Evolutionary conservation across 2,113 vertebrate genomes (phyloP).

Genomic region (Pelusios castaneus): DNA sequence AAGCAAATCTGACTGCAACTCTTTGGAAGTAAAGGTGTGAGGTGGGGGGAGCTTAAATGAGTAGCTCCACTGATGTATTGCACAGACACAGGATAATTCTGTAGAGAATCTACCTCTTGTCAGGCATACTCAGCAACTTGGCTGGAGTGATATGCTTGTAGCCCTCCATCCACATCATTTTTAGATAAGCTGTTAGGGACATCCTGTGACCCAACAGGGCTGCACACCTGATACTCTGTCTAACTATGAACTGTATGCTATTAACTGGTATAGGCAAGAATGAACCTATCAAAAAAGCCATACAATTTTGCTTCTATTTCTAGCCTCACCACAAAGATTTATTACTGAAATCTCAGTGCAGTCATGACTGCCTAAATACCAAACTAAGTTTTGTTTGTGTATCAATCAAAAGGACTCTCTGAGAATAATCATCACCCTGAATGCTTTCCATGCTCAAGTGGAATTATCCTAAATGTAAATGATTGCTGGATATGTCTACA

Average conservation of each 20-base stretch:
- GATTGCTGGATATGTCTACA: conserved; percentile 10
- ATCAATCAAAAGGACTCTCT: conserved; percentile 56
- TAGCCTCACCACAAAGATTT: neutral
- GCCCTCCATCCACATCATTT: neutral
- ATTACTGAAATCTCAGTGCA: conserved; percentile 43
- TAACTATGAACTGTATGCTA: neutral
- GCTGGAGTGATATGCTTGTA: neutral
- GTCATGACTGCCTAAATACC: conserved; percentile 35
- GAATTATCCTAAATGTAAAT: conserved; percentile 31
- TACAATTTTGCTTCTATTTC: fast-evolving
- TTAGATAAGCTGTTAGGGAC: neutral
- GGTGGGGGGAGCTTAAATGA: neutral
- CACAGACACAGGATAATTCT: neutral
- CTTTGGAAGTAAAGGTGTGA: neutral
- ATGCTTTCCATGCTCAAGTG: conserved; percentile 10
- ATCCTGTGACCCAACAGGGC: neutral
- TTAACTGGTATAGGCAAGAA: neutral
- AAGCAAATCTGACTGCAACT: neutral
- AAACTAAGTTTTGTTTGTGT: conserved; percentile 42
- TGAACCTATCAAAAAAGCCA: neutral
- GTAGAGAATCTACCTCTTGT: neutral
- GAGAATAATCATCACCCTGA: conserved; percentile 44
- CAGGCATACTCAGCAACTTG: neutral
- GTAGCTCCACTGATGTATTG: neutral
- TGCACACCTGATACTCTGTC: neutral